Conservation (phyloP, 1,140 invertebrate genomes). For the Papilio polytes region DNA sequence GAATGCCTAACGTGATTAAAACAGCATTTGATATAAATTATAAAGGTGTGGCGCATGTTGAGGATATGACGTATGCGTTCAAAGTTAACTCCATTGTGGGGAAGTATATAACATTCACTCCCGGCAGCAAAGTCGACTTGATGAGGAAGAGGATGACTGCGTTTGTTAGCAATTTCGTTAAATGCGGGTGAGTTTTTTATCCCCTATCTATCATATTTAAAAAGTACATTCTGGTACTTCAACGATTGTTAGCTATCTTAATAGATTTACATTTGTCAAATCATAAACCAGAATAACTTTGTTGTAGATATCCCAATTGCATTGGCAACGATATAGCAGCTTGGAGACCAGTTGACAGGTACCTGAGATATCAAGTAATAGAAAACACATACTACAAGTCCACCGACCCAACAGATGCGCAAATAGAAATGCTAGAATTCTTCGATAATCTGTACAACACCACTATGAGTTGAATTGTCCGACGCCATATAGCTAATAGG, state of each 20-base stretch:
- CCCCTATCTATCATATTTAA: background rate
- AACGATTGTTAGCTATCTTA: too few relatives aligned
- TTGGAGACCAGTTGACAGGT: conserved; percentile 50
- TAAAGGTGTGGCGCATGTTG: conserved; percentile 64
- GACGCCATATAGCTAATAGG: conserved; percentile 35
- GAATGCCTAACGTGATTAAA: conserved; percentile 57
- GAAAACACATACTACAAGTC: conserved; percentile 44
- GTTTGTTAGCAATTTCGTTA: conserved; percentile 61
- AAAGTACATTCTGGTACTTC: too few relatives aligned
- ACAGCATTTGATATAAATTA: conserved; percentile 49
- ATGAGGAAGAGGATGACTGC: conserved; percentile 61
- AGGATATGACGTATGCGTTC: conserved; percentile 71
- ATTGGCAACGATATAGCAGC: conserved; percentile 38
- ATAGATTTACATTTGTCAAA: background rate
- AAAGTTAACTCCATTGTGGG: conserved; percentile 56
- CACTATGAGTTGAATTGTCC: conserved; percentile 46
- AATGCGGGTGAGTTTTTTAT: conserved; percentile 55
- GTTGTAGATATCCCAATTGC: conserved; percentile 57
- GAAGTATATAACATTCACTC: conserved; percentile 39
- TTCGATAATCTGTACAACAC: conserved; percentile 55
- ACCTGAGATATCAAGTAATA: conserved; percentile 55
- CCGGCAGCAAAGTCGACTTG: conserved; percentile 42
- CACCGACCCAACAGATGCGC: conserved; percentile 46
- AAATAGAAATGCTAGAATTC: conserved; percentile 53
- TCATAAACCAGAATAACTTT: conserved; percentile 1